Evolutionary conservation across 2,113 vertebrate genomes (phyloP).

Genomic region (Pteruthius melanotis): DNA sequence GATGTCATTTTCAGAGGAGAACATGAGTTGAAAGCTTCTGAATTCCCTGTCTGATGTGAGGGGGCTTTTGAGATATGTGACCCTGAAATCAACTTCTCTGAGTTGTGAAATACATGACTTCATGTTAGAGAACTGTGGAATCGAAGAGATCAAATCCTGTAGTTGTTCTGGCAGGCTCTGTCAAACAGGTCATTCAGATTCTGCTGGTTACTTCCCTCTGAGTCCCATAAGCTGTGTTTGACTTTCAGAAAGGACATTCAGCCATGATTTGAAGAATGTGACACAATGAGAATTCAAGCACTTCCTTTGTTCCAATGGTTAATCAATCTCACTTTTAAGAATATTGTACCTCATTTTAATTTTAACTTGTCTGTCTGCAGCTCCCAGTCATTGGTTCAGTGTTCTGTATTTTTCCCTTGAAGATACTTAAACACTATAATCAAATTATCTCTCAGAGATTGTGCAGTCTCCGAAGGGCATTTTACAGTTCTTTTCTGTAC

Average conservation of each 20-base stretch:
- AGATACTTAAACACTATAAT: conserved; percentile 41
- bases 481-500: not conserved
- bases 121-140: not conserved
- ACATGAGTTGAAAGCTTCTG: not conserved
- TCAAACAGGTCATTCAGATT: conserved; percentile 1
- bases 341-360: conserved; percentile 56
- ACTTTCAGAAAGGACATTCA: conserved; percentile 53
- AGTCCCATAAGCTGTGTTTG: not conserved
- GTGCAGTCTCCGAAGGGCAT: not conserved
- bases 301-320: conserved; percentile 48
- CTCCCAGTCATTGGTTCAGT: not conserved
- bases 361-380: conserved; percentile 37
- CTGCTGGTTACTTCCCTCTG: not conserved
- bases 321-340: conserved; percentile 59
- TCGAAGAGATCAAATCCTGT: not conserved
- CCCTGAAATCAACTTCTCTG: not conserved
- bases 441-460: conserved; percentile 43
- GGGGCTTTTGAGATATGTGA: not conserved
- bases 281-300: conserved; percentile 6
- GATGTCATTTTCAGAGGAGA: not conserved
- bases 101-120: not conserved
- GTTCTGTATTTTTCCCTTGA: conserved; percentile 53
- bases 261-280: not conserved
- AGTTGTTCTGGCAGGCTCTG: not conserved
- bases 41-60: not conserved